Evolutionary conservation across 2,113 vertebrate species (phyloP).

Genomic region (Casuarius casuarius): DNA sequence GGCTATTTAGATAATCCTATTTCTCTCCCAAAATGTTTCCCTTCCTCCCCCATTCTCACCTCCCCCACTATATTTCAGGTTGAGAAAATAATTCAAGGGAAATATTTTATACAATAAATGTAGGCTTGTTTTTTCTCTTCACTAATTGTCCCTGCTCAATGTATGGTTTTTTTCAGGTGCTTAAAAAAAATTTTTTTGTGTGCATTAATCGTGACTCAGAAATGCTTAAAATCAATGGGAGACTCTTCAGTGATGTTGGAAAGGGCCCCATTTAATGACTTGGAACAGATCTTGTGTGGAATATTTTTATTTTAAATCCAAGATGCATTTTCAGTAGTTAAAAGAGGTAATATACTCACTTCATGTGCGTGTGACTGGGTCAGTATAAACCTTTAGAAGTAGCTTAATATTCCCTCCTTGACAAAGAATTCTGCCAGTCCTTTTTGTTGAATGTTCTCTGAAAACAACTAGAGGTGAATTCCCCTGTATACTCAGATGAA

Average conservation of each 20-base stretch:
- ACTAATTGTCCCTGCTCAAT: not conserved
- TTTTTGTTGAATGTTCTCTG: not conserved
- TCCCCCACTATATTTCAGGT: not conserved
- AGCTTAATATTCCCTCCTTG: not conserved
- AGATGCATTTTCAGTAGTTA: not conserved
- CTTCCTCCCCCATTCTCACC: not conserved
- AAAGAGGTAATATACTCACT: not conserved
- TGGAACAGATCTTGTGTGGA: not conserved
- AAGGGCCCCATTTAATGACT: not conserved
- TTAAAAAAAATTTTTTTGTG: not conserved
- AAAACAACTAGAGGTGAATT: slow-evolving; percentile 2
- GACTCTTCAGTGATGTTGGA: not conserved
- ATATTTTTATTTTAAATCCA: not conserved
- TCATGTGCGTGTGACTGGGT: not conserved
- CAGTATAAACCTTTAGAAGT: not conserved
- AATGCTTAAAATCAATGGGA: not conserved
- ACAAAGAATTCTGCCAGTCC: not conserved
- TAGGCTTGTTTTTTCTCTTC: not conserved
- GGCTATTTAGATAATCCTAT: not conserved
- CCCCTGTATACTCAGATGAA: not conserved
- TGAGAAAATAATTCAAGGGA: slow-evolving; percentile 15
- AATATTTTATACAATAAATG: slow-evolving; percentile 26
- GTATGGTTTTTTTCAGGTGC: not conserved
- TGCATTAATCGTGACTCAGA: not conserved
- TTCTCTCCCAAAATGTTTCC: not conserved